Percentiles rank a stretch among this genome's conserved stretches.
Conservation (phyloP, 1,140 invertebrate species). For the Scaptodrosophila lebanonensis region DNA sequence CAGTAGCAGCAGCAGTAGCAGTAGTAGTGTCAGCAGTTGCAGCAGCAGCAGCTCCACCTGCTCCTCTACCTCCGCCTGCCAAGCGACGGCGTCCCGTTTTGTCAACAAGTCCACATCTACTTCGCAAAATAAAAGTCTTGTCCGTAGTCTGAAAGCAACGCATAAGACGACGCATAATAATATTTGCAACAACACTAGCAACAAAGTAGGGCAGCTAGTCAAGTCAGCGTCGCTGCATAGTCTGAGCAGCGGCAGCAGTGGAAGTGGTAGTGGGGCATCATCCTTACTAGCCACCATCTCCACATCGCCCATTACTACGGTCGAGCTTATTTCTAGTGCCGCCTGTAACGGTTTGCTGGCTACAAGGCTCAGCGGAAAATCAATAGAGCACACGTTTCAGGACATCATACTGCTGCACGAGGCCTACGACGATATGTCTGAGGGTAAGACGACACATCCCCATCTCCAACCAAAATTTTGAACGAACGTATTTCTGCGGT, state of each 20-base stretch:
- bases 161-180: constrained; percentile 51
- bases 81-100: constrained; percentile 49
- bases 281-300: constrained; percentile 74
- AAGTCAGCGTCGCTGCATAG: constrained; percentile 69
- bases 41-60: constrained; percentile 44
- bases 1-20: constrained; percentile 24
- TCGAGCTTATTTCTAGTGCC: constrained; percentile 66
- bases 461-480: no score
- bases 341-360: constrained; percentile 68
- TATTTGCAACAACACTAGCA: constrained; percentile 13
- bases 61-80: constrained; percentile 27
- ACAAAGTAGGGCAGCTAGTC: constrained; percentile 59
- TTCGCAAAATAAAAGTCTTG: constrained; percentile 51
- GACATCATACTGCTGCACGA: constrained; percentile 71
- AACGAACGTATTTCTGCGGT: neutral
- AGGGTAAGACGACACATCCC: constrained; percentile 77
- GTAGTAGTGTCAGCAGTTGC: constrained; percentile 45
- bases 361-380: constrained; percentile 63
- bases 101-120: constrained; percentile 58
- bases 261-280: constrained; percentile 45
- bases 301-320: constrained; percentile 63
- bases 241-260: constrained; percentile 57
- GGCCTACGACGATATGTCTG: constrained; percentile 81
- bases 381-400: constrained; percentile 69
- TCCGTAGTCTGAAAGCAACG: constrained; percentile 54